Base-by-base conservation (phyloP, 2,113 vertebrate species). In the Aegithalos caudatus region DNA sequence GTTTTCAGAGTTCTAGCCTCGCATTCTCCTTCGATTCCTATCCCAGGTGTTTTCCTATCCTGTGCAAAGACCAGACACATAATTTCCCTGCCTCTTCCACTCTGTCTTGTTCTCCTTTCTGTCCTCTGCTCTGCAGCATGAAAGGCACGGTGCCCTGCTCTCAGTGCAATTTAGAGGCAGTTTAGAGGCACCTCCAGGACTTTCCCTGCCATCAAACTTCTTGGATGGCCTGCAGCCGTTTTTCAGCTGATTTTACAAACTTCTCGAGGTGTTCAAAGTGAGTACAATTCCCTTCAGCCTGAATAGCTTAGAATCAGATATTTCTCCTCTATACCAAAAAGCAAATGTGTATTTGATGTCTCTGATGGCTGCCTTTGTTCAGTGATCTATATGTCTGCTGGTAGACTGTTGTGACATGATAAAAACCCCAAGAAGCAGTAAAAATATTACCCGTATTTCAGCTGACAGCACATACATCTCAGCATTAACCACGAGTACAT, bases 381-480 rank as follows among this genome's bases (percentile, higher is more conserved):
- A 53, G 71, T 64, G 60, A 90, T 91, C 92, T 78, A 1, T 88
- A 56, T 29, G 56, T 67, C 80, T 66, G 60, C 50, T 57, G 50
- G 37, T 24, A 80, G 45, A 38, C 24, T 72, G 70, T 16, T 73
- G 90, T 37, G 35, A 67, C 71, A 86, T 10, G 71, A 92, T 74
- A 83, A 88, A 95, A 96, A 85, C 60, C 67, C 69, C 17, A 29
- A 71, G 79, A 47, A 86, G 71, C 85, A 86, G 83, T 69, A 85
- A 83, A 95, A 95, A 82, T 85, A 88, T 90, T 70, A 70, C n/a
- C n/a, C 0, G 5, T 9, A 47, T 88, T 95, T 80, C 84, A 80
- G 56, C 78, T 73, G 94, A 89, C 81, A 96, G 87, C 71, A 86
- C 67, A 58, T 83, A 66, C 2, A 80, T 93, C 93, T 82, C 76